Conservation (phyloP, 2,888 invertebrate genomes). For the Meiosimyza decipiens region DNA sequence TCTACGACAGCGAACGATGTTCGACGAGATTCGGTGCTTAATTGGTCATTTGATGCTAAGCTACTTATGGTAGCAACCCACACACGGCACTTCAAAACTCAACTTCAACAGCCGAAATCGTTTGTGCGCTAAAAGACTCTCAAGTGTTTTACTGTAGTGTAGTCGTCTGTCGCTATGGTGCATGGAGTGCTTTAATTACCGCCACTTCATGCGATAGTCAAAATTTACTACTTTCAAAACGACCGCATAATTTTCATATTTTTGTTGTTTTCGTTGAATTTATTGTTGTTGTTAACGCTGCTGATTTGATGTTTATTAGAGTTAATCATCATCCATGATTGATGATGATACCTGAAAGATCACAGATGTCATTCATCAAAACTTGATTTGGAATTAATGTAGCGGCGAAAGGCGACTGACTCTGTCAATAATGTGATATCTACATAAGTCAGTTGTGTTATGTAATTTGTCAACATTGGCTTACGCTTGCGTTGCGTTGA, state of each 20-base stretch:
- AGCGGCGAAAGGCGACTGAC: background rate
- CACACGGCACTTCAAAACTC: conserved; percentile 3
- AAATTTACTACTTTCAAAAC: background rate
- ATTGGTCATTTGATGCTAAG: conserved; percentile 33
- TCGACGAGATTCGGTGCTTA: conserved; percentile 11
- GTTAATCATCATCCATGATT: conserved; percentile 29
- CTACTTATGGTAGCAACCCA: conserved; percentile 30
- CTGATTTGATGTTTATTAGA: conserved; percentile 16
- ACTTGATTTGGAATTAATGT: background rate
- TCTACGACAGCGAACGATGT: background rate
- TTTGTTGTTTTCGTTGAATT: conserved; percentile 6
- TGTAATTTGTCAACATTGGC: conserved; percentile 23
- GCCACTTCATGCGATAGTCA: conserved; percentile 14
- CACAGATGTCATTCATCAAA: conserved; percentile 30
- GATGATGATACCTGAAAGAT: conserved; percentile 20
- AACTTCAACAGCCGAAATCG: conserved; percentile 13
- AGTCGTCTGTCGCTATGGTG: background rate
- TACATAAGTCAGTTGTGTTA: background rate
- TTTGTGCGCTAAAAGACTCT: conserved; percentile 10
- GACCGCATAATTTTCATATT: background rate
- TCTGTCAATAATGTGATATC: conserved; percentile 18
- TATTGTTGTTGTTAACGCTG: background rate
- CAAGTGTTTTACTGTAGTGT: background rate
- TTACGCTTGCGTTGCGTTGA: background rate
- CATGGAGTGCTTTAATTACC: conserved; percentile 27